Conservation (phyloP, 2,888 invertebrate species). For the Diogma glabrata region DNA sequence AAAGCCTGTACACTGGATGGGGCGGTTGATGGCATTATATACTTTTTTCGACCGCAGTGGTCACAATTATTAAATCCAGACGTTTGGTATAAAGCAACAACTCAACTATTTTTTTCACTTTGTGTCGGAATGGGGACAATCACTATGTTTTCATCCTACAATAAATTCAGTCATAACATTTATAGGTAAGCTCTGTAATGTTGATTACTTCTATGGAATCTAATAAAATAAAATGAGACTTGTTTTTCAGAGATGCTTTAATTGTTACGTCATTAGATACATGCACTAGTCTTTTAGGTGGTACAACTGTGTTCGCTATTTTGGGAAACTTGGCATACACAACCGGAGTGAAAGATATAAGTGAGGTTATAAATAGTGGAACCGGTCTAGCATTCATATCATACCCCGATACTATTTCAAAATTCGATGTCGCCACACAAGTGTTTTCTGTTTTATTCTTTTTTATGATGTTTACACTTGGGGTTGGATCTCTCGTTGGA, state of each 20-base stretch:
- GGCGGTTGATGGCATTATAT: slow-evolving; percentile 59
- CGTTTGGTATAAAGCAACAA: slow-evolving; percentile 70
- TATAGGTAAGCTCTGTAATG: slow-evolving; percentile 47
- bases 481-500: slow-evolving; percentile 64
- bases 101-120: slow-evolving; percentile 68
- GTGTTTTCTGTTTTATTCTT: slow-evolving; percentile 70
- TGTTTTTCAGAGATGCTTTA: slow-evolving; percentile 54
- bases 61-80: slow-evolving; percentile 53
- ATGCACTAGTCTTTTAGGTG: slow-evolving; percentile 66
- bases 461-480: slow-evolving; percentile 68
- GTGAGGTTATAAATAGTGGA: slow-evolving; percentile 57
- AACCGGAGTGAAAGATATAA: slow-evolving; percentile 43
- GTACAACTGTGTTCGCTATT: slow-evolving; percentile 70
- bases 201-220: neutral
- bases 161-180: slow-evolving; percentile 56
- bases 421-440: slow-evolving; percentile 62
- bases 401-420: slow-evolving; percentile 71
- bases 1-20: slow-evolving; percentile 55
- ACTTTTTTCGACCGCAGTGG: slow-evolving; percentile 73
- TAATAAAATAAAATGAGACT: too few relatives aligned
- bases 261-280: slow-evolving; percentile 73
- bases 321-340: slow-evolving; percentile 65
- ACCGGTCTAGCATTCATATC: slow-evolving; percentile 72
- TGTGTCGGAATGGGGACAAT: slow-evolving; percentile 64
- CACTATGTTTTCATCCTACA: slow-evolving; percentile 69